Evolutionary conservation across 1,140 invertebrate species (phyloP), one percentile per base, ranked within the genome.

Genomic region (Drosophila grimshawi): DNA sequence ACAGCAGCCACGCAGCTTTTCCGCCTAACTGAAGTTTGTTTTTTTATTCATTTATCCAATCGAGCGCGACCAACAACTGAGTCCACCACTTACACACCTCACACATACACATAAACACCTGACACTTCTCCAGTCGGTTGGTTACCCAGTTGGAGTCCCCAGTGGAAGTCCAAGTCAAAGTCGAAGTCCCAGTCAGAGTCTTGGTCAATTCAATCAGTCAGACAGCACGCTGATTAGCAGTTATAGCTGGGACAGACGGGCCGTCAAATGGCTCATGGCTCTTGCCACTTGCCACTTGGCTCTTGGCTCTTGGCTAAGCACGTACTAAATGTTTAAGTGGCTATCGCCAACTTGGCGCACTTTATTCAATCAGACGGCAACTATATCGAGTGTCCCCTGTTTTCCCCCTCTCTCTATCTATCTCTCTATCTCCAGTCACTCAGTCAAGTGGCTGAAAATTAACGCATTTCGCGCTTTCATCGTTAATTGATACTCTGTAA

Each of bases 1-100:
- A 80, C 75, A 73, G 46, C 72, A 68, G 71, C 73, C 48, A 64
- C 41, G 62, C 71, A 63, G 66, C 72, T 70, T 70, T 70, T 75
- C 65, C 59, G 76, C 60, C 81, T 77, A 76, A 64, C 82, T 70
- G 59, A 68, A 80, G 39, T 77, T 71, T 74, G 49, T 60, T 75
- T 75, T 76, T 73, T 80, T 78, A 85, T 90, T 81, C 85, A 89
- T 85, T 90, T 89, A 89, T 88, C 80, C 83, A 88, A 85, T 88
- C 83, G 74, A 81, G 81, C 81, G 78, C 75, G 68, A 64, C 80
- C 48, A 19, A 19, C 19, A 71, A 65, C 63, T 43, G 52, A 60
- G 64, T 19, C 19, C 19, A 76, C 56, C 69, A 65, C 76, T 63
- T 66, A 69, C 57, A 49, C 39, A 41, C 19, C 19, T 19, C 19